These are phyloP conservation scores for Diplazon laetatorius DNA, from an alignment of 2,888 invertebrate genomes.

Conservation along the genomic window DNA sequence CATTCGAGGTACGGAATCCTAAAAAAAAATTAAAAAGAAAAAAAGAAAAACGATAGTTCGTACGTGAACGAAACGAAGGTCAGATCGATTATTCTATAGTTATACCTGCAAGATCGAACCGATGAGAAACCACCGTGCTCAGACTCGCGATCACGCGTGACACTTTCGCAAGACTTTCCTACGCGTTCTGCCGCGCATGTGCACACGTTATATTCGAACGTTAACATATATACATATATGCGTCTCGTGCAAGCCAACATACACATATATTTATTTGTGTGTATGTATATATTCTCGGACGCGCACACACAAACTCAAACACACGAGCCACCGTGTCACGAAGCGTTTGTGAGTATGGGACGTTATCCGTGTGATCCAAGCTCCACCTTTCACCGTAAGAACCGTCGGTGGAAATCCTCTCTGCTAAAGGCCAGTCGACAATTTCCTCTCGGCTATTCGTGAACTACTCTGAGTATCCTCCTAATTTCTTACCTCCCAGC, in stretches of 20 bases:
- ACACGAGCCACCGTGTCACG: conserved; percentile 30
- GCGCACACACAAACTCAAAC: too few relatives aligned
- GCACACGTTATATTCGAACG: not conserved
- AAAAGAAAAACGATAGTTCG: conserved; percentile 1
- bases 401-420: conserved; percentile 72
- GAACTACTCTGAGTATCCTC: too few relatives aligned
- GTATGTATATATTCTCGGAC: conserved; percentile 2
- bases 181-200: conserved; percentile 50
- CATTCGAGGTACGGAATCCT: too few relatives aligned
- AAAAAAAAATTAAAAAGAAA: not conserved
- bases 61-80: conserved; percentile 25
- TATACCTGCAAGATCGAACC: conserved; percentile 10
- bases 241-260: not conserved
- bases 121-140: conserved; percentile 25
- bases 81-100: conserved; percentile 7
- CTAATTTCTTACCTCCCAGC: conserved; percentile 6
- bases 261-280: conserved; percentile 6
- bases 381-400: conserved; percentile 75
- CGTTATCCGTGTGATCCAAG: conserved; percentile 49
- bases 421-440: conserved; percentile 71
- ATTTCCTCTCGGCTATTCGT: conserved; percentile 69
- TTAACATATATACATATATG: not conserved
- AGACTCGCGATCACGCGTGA: conserved; percentile 54
- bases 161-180: conserved; percentile 64
- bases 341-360: conserved; percentile 40